Evolutionary conservation across 2,888 invertebrate species (phyloP).

Genomic region (Chalcis sispes): DNA sequence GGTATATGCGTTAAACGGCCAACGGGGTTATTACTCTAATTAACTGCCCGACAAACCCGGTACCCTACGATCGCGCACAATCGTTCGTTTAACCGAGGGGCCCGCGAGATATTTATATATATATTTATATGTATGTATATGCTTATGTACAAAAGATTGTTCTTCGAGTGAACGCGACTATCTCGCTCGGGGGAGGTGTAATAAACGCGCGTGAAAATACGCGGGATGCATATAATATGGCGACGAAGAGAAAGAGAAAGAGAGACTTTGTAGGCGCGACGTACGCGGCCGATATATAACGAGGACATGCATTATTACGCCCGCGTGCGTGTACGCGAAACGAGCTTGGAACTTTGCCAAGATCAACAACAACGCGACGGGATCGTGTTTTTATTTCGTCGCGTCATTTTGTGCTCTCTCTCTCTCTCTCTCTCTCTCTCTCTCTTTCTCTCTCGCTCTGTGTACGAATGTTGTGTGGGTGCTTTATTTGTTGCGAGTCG

Average conservation of each 20-base stretch:
- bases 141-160: not conserved
- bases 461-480: too few species aligned
- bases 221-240: not conserved
- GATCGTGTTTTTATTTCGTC: too few species aligned
- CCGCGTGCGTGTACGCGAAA: constrained; percentile 46
- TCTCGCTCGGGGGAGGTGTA: too few species aligned
- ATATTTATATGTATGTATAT: too few species aligned
- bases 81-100: not conserved
- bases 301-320: constrained; percentile 61
- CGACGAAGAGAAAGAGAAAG: not conserved
- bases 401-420: too few species aligned
- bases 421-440: too few species aligned
- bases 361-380: not conserved
- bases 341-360: constrained; percentile 59
- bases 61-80: not conserved
- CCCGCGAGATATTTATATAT: not conserved
- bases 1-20: too few species aligned
- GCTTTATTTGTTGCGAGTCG: too few species aligned
- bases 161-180: too few species aligned
- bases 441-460: too few species aligned
- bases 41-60: constrained; percentile 22
- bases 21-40: too few species aligned
- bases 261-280: constrained; percentile 36
- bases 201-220: constrained; percentile 52
- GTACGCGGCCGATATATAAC: constrained; percentile 47